These are phyloP conservation scores for Thryonomys swinderianus DNA, from an alignment of 2,113 vertebrate species.

Conservation along the genomic window DNA sequence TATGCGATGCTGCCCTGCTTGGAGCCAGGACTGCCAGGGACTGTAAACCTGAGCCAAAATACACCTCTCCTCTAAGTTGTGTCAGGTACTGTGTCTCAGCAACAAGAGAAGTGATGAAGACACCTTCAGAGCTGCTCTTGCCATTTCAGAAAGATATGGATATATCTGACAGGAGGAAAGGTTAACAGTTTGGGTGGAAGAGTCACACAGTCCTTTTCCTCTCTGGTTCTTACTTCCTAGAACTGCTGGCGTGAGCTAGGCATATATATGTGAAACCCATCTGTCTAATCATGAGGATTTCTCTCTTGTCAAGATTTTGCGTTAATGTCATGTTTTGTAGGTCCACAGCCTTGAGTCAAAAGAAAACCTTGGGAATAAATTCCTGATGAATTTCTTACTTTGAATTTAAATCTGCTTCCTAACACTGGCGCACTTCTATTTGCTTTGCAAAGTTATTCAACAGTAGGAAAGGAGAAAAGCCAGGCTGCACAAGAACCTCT, in stretches of 20 bases:
- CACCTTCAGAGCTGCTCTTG: background rate
- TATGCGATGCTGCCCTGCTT: background rate
- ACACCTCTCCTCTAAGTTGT: background rate
- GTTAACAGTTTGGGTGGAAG: background rate
- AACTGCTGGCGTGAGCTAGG: conserved; percentile 43
- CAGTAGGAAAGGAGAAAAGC: conserved; percentile 32
- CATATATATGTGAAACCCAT: conserved; percentile 48
- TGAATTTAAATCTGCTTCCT: conserved; percentile 61
- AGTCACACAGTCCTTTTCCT: background rate
- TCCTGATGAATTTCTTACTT: conserved; percentile 67
- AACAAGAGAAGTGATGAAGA: background rate
- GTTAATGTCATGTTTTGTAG: conserved; percentile 50
- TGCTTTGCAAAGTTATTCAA: conserved; percentile 44
- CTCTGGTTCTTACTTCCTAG: background rate
- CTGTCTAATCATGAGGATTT: conserved; percentile 27
- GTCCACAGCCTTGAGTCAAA: conserved; percentile 45
- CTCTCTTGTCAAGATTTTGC: conserved; percentile 65
- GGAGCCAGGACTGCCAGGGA: background rate
- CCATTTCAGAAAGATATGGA: background rate
- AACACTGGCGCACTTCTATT: background rate
- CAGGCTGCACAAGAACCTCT: background rate
- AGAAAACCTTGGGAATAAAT: conserved; percentile 65
- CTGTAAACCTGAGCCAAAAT: background rate
- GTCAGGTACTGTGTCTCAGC: background rate
- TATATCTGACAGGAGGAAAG: background rate